Percentiles rank a stretch among this genome's conserved stretches.
Conservation (phyloP, 2,888 invertebrate species). For the Ichneumon xanthorius region DNA sequence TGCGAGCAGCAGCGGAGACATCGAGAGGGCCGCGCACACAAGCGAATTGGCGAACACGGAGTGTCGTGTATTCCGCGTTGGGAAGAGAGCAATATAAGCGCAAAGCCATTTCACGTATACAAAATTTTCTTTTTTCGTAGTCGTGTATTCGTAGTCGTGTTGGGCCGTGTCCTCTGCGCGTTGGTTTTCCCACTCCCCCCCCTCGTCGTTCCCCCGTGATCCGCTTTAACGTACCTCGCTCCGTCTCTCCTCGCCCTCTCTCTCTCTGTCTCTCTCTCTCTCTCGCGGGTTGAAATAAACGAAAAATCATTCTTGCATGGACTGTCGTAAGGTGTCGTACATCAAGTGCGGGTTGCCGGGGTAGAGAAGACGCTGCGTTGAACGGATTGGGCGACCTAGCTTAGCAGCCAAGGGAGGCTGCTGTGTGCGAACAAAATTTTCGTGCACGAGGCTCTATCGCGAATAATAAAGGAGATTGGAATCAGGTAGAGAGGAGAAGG, state of each 20-base stretch:
- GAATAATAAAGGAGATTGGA: not conserved
- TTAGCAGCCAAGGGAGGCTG: slow-evolving; percentile 1
- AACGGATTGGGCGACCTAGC: slow-evolving; percentile 8
- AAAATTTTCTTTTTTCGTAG: not conserved
- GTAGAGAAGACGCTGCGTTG: slow-evolving; percentile 3
- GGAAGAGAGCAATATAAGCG: not conserved
- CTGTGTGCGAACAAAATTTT: not conserved
- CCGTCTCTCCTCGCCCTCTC: slow-evolving; percentile 3
- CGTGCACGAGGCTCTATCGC: slow-evolving; percentile 8
- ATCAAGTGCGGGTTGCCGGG: slow-evolving; percentile 3
- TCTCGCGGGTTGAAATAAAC: slow-evolving; percentile 48
- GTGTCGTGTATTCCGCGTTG: not conserved
- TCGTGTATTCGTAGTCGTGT: not conserved
- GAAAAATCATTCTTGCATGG: slow-evolving; percentile 61
- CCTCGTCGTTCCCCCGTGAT: slow-evolving; percentile 11
- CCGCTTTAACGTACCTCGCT: not conserved
- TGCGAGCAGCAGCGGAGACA: not conserved
- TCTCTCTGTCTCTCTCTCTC: slow-evolving; percentile 1
- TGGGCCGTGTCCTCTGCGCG: slow-evolving; percentile 19
- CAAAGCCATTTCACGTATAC: not conserved
- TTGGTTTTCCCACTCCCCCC: not conserved
- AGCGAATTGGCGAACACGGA: slow-evolving; percentile 1
- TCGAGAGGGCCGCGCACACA: not conserved
- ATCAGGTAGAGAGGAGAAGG: not conserved
- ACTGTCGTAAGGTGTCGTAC: slow-evolving; percentile 16